Evolutionary conservation across 2,113 vertebrate genomes (phyloP), one percentile per base, ranked within the genome.

Genomic region (Lonchura striata): DNA sequence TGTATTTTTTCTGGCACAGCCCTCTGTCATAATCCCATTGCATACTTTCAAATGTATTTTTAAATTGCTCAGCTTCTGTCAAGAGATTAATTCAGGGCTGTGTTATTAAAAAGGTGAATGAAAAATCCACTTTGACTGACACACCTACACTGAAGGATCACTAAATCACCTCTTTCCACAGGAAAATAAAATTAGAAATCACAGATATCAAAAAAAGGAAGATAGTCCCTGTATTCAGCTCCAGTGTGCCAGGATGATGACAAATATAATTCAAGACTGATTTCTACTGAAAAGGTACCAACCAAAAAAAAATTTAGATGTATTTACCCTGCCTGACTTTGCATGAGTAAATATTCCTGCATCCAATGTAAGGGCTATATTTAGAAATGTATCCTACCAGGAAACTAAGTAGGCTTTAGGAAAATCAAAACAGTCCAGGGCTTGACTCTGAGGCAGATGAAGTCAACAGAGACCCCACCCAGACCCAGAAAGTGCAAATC

Each of bases 1-100:
- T 92, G 77, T 91, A 78, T 89, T 94, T 97, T 96, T 94, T 77
- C 94, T 97, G 92, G 93, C 93, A 93, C 49, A 44, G 54, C 8
- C n/a, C 24, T 87, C 72, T 85, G 37, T 77, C 59, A 59, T 89
- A 96, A 96, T 92, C 79, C 78, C 46, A 79, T 94, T 88, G 82
- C 81, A 93, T 88, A 80, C 49, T 92, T 96, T 82, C 65, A 95
- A 87, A 92, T 63, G 39, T 86, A 88, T 94, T 97, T 94, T 93
- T 91, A 96, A 92, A 91, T 95, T 88, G 84, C 82, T 81, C 42
- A 52, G 76, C 31, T 86, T 95, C 84, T 91, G 68, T 92, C 83
- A 95, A 94, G 94, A 92, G 86, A 92, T 77, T 93, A 59, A 84
- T 90, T 92, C 88, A 94, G 28, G 63, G 20, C 63, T 53, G 13